Conservation (phyloP, 2,797 vertebrate species). For the Potorous gilbertii region DNA sequence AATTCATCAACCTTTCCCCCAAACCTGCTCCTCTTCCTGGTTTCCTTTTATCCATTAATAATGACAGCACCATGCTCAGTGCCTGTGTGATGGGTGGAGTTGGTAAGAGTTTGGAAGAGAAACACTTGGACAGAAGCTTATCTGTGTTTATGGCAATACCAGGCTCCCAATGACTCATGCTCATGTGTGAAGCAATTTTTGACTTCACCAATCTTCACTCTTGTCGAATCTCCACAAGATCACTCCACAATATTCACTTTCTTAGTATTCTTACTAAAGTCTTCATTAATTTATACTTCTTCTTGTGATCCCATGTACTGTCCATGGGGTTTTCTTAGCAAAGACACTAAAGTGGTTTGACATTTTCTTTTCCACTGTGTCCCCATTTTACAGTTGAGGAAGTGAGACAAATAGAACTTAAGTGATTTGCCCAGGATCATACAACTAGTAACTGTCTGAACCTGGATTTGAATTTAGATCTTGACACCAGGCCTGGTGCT, state of each 20-base stretch:
- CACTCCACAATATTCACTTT: background rate
- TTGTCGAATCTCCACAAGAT: background rate
- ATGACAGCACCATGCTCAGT: background rate
- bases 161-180: background rate
- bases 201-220: background rate
- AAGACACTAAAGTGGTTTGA: background rate
- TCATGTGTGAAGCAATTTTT: background rate
- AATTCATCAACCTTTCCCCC: background rate
- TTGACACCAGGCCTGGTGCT: background rate
- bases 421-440: background rate
- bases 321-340: background rate
- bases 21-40: background rate
- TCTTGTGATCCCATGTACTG: background rate
- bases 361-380: background rate
- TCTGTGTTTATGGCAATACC: background rate
- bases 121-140: background rate
- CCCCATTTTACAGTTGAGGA: background rate
- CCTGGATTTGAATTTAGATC: background rate
- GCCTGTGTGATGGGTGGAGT: background rate
- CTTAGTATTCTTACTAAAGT: background rate
- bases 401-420: background rate
- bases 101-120: background rate
- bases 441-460: background rate
- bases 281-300: background rate
- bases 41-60: background rate